Conservation (phyloP, 2,797 vertebrate genomes). For the Acipenser ruthenus region DNA sequence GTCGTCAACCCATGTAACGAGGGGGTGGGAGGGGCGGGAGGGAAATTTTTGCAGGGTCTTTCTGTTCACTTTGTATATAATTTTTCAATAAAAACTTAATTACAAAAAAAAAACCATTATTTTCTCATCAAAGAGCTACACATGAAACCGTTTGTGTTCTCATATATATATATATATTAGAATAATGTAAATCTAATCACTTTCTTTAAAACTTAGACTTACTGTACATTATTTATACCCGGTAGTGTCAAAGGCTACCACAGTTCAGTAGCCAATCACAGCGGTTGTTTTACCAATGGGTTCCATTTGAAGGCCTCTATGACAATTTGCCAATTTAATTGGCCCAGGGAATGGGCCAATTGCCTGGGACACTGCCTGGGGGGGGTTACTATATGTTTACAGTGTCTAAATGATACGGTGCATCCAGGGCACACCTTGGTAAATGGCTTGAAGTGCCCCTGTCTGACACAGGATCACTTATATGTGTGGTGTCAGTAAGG, state of each 20-base stretch:
- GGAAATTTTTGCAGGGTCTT: no score
- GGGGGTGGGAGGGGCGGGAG: no score
- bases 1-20: no score
- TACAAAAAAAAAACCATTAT: no score
- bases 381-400: slow-evolving; percentile 65
- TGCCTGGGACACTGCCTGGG: slow-evolving; percentile 55
- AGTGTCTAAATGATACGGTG: slow-evolving; percentile 69
- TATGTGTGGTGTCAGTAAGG: slow-evolving; percentile 48
- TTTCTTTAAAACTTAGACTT: no score
- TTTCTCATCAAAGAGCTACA: background rate
- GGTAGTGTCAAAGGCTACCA: slow-evolving; percentile 45
- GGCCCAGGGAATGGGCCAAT: slow-evolving; percentile 59
- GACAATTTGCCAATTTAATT: slow-evolving; percentile 60
- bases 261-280: slow-evolving; percentile 44
- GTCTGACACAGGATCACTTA: slow-evolving; percentile 41
- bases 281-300: slow-evolving; percentile 28
- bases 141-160: background rate
- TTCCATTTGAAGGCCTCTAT: slow-evolving; percentile 49
- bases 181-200: no score
- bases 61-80: no score
- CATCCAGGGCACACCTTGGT: slow-evolving; percentile 46
- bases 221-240: no score
- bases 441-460: slow-evolving; percentile 22
- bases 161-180: no score
- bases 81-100: no score